phyloP scores from a whole-genome alignment of 2,888 invertebrate genomes.

The Coelinius sp. region DNA sequence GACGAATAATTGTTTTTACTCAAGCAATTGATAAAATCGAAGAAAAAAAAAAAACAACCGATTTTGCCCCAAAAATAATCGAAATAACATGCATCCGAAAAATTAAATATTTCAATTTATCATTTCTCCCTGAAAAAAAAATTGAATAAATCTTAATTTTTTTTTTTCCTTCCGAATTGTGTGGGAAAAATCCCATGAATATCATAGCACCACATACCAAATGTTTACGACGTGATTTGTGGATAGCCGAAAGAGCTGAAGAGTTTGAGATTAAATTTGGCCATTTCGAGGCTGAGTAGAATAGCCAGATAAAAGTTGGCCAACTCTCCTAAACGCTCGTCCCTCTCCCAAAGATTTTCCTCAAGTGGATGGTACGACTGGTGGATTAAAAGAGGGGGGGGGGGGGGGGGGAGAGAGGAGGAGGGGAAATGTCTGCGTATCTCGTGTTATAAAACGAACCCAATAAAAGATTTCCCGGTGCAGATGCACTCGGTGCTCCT shows the following conservation, averaged over 20 bases:
- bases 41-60: too few relatives aligned
- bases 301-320: slow-evolving; percentile 67
- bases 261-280: slow-evolving; percentile 68
- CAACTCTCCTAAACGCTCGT: slow-evolving; percentile 50
- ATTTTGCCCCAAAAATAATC: not conserved
- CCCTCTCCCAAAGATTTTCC: not conserved
- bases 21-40: too few relatives aligned
- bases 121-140: too few relatives aligned
- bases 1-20: too few relatives aligned
- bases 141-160: not conserved
- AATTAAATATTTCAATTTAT: not conserved
- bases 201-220: slow-evolving; percentile 49
- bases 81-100: not conserved
- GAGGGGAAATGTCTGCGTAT: not conserved
- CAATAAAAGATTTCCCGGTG: not conserved
- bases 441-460: slow-evolving; percentile 16
- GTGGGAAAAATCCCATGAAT: slow-evolving; percentile 13
- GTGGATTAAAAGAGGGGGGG: not conserved
- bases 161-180: not conserved
- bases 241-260: slow-evolving; percentile 57
- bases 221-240: slow-evolving; percentile 69
- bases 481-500: not conserved
- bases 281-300: slow-evolving; percentile 65
- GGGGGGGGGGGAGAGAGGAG: not conserved
- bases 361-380: not conserved